Conservation (phyloP, 2,113 vertebrate genomes). For the Albula glossodonta region DNA sequence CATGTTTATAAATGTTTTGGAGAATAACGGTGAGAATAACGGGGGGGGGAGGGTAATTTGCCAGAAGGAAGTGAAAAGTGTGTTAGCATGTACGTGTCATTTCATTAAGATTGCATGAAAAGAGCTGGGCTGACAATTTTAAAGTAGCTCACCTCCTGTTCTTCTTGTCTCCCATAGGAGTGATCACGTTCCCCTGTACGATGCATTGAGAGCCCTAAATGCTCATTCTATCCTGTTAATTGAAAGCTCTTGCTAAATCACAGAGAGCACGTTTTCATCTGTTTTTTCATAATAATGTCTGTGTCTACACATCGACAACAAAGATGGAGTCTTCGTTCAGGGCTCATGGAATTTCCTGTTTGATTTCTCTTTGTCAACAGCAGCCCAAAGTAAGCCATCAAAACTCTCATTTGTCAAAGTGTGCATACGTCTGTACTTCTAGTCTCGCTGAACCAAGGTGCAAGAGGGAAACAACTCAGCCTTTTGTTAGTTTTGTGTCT, state of each 20-base stretch:
- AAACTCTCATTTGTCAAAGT: neutral
- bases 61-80: constrained; percentile 19
- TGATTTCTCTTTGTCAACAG: constrained; percentile 4
- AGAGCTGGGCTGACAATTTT: constrained; percentile 17
- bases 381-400: neutral
- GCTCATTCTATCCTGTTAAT: constrained; percentile 33
- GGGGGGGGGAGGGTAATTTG: constrained; percentile 3
- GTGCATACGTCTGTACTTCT: neutral
- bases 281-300: constrained; percentile 13
- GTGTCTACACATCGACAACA: constrained; percentile 10
- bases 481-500: no score
- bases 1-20: constrained; percentile 16
- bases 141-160: constrained; percentile 27
- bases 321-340: neutral
- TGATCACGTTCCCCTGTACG: constrained; percentile 23
- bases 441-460: neutral
- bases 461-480: no score
- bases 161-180: constrained; percentile 13
- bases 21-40: no score
- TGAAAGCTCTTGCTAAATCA: neutral
- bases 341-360: neutral
- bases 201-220: constrained; percentile 35
- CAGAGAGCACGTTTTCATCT: constrained; percentile 28
- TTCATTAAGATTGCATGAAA: constrained; percentile 42
- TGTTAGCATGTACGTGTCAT: constrained; percentile 14